phyloP scores from a whole-genome alignment of 2,888 invertebrate genomes.

The Cyaniris semiargus region DNA sequence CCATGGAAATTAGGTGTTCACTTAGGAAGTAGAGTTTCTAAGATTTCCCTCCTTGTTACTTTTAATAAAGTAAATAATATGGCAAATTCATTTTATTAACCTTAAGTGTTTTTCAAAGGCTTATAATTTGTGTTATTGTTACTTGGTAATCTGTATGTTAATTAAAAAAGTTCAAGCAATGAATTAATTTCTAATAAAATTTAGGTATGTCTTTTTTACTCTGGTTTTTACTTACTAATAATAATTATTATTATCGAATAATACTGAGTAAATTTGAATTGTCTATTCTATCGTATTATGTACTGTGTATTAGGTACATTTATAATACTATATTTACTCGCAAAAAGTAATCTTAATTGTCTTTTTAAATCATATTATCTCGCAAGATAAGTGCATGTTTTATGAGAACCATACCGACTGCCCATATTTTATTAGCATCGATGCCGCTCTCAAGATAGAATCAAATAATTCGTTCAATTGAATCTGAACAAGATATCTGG shows the following conservation, averaged over 20 bases:
- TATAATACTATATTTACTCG: neutral
- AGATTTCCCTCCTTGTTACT: too few relatives aligned
- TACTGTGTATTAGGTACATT: neutral
- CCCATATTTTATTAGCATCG: conserved; percentile 66
- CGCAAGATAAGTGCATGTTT: conserved; percentile 42
- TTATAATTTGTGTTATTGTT: neutral
- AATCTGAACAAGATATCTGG: conserved; percentile 60
- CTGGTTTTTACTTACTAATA: too few relatives aligned
- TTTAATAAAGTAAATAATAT: too few relatives aligned
- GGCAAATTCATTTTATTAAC: neutral
- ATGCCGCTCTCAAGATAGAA: conserved; percentile 63
- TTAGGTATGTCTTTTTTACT: neutral
- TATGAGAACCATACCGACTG: conserved; percentile 57
- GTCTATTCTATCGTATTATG: too few relatives aligned
- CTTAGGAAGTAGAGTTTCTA: conserved; percentile 27
- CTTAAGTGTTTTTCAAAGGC: neutral
- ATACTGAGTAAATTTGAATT: neutral
- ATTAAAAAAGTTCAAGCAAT: too few relatives aligned
- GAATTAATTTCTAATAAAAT: too few relatives aligned
- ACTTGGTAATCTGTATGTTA: too few relatives aligned
- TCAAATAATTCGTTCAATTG: conserved; percentile 64
- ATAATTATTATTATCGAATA: neutral
- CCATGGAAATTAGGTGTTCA: conserved; percentile 30
- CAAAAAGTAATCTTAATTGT: neutral
- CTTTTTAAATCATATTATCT: conserved; percentile 33